These are phyloP conservation scores for Indicator maculatus DNA, from an alignment of 2,113 vertebrate genomes.

Conservation along the genomic window DNA sequence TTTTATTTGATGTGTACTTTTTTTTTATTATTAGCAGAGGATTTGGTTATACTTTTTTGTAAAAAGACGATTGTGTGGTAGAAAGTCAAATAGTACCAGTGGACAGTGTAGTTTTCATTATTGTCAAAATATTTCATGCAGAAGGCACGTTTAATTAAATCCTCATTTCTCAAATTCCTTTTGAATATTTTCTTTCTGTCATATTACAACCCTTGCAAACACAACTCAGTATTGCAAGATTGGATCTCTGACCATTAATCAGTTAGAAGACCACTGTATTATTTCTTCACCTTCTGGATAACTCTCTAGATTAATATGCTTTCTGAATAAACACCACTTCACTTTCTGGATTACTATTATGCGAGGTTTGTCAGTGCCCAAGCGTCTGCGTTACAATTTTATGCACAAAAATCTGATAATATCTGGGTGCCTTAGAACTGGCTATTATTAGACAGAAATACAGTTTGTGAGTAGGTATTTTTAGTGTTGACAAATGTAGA, in stretches of 20 bases:
- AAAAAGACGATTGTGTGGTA: neutral
- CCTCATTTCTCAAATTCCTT: neutral
- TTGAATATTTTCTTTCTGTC: constrained; percentile 2
- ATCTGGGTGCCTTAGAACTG: neutral
- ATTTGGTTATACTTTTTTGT: neutral
- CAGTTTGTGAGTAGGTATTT: constrained; percentile 10
- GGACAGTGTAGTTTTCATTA: neutral
- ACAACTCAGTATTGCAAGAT: neutral
- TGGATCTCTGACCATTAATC: neutral
- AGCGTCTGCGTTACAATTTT: neutral
- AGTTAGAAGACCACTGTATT: neutral
- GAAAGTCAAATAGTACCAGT: neutral
- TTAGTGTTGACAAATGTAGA: constrained; percentile 28
- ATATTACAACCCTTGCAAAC: neutral
- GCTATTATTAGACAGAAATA: constrained; percentile 2
- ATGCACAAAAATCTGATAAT: neutral
- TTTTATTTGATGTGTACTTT: neutral
- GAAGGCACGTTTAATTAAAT: neutral
- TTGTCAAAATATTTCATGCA: neutral
- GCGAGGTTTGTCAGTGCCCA: neutral
- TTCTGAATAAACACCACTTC: neutral
- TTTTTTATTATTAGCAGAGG: neutral
- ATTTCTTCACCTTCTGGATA: neutral
- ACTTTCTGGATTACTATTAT: neutral
- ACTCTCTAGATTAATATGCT: neutral